Evolutionary conservation across 2,888 invertebrate genomes (phyloP), one percentile per base, ranked within the genome.

Genomic region (Heteropelma amictum): DNA sequence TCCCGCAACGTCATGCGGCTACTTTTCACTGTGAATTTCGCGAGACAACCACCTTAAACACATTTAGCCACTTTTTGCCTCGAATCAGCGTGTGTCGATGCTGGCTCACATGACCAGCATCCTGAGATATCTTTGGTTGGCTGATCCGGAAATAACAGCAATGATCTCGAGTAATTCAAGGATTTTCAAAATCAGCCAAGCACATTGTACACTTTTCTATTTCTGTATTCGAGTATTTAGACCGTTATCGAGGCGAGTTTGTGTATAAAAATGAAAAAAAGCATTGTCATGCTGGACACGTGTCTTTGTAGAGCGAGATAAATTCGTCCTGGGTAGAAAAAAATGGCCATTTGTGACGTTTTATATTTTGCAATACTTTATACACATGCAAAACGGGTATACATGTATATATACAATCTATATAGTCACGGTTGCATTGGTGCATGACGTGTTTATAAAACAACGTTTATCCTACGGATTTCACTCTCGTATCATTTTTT

Each of bases 401-500:
- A 47, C 47, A 61, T 8, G 14, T 47, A 60, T 35, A 49, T 49
- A n/a, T 38, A 49, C 28, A 10, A 7, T 19, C 23, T 14, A 26
- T 40, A 40, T 21, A 61, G 67, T 68, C 47, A 68, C 40, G 63
- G 40, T 63, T 56, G 51, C 58, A 47, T 33, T 30, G 23, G 14
- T 58, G 64, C 69, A 28, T 74, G 58, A 69, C 69, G 61, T 10
- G n/a, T 10, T 12, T 60, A 64, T 42, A 64, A 64, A 69, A 74
- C 28, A 45, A 69, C 58, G 58, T 42, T 28, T 56, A 58, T 73
- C 58, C 45, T 38, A 58, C 51, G 51, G 72, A 74, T 64, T 74
- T 69, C 73, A 64, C 73, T 69, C 56, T 33, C n/a, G 2, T 33
- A 33, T 33, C n/a, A 10, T 33, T 33, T 33, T 1, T 3, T n/a